These are phyloP conservation scores for Sitta carolinensis DNA, from an alignment of 2,797 vertebrate species.

Conservation along the genomic window DNA sequence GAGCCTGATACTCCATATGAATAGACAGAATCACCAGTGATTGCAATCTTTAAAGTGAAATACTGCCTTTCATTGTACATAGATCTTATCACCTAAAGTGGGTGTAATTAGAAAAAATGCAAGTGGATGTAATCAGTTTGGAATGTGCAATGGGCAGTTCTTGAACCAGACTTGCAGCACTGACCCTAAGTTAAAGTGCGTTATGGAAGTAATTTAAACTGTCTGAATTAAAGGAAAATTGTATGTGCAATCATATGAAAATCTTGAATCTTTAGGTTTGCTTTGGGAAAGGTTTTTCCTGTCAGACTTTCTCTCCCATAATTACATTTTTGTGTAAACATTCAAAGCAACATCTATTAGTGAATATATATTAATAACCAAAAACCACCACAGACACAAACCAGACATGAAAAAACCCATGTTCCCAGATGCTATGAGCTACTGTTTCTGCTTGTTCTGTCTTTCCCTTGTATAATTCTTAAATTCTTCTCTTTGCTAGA, in stretches of 20 bases:
- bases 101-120: background rate
- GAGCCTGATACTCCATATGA: background rate
- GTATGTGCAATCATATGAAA: background rate
- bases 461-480: background rate
- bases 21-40: background rate
- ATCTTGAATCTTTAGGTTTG: background rate
- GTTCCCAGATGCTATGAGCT: background rate
- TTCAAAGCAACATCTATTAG: background rate
- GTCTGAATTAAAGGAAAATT: background rate
- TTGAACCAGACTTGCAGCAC: background rate
- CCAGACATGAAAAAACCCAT: background rate
- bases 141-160: background rate
- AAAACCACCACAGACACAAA: background rate
- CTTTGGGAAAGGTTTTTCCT: background rate
- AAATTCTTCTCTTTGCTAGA: background rate
- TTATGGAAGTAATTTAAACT: background rate
- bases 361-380: background rate
- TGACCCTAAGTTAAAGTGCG: background rate
- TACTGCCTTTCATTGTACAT: background rate
- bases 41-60: slow-evolving; percentile 3
- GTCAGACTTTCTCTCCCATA: background rate
- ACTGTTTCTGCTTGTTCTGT: background rate
- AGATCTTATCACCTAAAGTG: background rate
- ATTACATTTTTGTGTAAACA: background rate
- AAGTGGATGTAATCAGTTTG: slow-evolving; percentile 5